Conservation (phyloP, 2,113 vertebrate species). For the Lepus americanus region DNA sequence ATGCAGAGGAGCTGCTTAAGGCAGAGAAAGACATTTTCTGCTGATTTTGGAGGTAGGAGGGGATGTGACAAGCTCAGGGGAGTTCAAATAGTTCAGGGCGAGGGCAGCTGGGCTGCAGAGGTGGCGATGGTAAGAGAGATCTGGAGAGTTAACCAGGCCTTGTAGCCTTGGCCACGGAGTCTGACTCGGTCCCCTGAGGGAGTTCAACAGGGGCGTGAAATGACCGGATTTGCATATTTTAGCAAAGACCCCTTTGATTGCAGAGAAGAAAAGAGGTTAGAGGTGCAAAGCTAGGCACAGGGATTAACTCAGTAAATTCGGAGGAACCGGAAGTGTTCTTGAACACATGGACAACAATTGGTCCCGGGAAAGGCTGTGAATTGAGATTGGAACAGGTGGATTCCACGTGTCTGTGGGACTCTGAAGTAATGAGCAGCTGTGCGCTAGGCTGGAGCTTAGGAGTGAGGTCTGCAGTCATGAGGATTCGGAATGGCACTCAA, state of each 20-base stretch:
- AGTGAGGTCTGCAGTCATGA: not conserved
- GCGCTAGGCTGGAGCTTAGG: constrained; percentile 17
- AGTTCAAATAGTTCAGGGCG: not conserved
- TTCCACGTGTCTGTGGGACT: not conserved
- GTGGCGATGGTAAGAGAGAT: not conserved
- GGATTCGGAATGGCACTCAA: not conserved
- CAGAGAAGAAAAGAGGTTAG: constrained; percentile 10
- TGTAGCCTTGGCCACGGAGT: not conserved
- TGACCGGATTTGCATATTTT: constrained; percentile 52
- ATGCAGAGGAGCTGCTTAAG: not conserved
- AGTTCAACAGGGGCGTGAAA: constrained; percentile 25
- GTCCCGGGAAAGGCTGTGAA: not conserved
- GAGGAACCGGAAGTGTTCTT: not conserved
- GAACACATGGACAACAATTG: too few relatives aligned
- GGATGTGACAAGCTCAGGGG: not conserved
- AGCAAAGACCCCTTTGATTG: not conserved
- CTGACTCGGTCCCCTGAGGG: not conserved
- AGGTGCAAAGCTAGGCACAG: constrained; percentile 25
- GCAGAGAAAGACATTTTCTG: constrained; percentile 19
- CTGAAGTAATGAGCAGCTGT: not conserved
- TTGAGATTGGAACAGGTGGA: constrained; percentile 39
- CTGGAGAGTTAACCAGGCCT: constrained; percentile 2
- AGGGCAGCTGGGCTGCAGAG: not conserved
- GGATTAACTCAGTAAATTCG: constrained; percentile 49
- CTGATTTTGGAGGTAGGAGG: constrained; percentile 34